Conservation (phyloP, 2,888 invertebrate genomes). For the Eilema sororculum region DNA sequence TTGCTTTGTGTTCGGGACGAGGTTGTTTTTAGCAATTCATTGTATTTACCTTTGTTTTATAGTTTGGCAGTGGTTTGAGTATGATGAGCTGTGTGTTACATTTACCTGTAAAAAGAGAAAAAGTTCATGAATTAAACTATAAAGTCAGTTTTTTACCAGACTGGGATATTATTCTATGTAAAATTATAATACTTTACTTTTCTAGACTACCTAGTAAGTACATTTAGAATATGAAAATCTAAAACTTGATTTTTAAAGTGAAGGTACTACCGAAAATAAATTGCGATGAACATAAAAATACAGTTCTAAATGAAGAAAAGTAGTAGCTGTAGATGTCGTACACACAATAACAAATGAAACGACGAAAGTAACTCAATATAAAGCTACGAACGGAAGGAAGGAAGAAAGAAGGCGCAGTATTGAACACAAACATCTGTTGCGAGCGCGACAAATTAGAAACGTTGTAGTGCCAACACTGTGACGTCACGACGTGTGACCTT, state of each 20-base stretch:
- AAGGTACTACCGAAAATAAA: too few relatives aligned
- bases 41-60: slow-evolving; percentile 18
- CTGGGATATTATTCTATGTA: too few relatives aligned
- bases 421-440: slow-evolving; percentile 62
- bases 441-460: slow-evolving; percentile 38
- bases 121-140: not conserved
- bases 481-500: not conserved
- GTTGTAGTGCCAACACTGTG: slow-evolving; percentile 20
- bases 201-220: too few relatives aligned
- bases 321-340: slow-evolving; percentile 23
- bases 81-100: not conserved
- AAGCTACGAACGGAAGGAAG: slow-evolving; percentile 50
- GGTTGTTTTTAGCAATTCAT: slow-evolving; percentile 16
- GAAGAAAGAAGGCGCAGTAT: slow-evolving; percentile 41
- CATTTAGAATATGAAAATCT: too few relatives aligned
- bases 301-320: not conserved
- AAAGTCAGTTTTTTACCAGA: too few relatives aligned
- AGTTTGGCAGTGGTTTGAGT: not conserved
- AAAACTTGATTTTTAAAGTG: too few relatives aligned
- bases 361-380: slow-evolving; percentile 46
- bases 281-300: too few relatives aligned
- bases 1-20: not conserved
- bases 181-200: too few relatives aligned
- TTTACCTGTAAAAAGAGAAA: slow-evolving; percentile 26
- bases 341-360: slow-evolving; percentile 36